phyloP scores from a whole-genome alignment of 2,797 vertebrate species.

The Dendrocincla fuliginosa region DNA sequence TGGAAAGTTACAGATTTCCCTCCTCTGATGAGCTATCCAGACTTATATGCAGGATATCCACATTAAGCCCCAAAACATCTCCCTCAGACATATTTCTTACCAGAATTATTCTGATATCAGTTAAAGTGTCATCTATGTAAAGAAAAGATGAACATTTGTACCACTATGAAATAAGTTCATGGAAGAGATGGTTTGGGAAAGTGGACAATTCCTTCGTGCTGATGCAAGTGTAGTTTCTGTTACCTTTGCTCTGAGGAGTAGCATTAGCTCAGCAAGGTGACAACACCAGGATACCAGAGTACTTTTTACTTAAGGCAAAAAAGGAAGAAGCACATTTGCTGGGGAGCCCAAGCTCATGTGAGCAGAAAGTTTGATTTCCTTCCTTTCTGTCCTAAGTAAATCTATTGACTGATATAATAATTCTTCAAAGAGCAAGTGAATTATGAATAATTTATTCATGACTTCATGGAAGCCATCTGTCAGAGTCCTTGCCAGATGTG shows the following conservation, averaged over 20 bases:
- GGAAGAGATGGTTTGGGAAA: not conserved
- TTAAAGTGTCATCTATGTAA: not conserved
- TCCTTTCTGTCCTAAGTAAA: not conserved
- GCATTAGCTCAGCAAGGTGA: not conserved
- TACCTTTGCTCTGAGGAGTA: not conserved
- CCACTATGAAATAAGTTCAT: not conserved
- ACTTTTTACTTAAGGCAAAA: not conserved
- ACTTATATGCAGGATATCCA: fast-evolving
- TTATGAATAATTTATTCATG: conserved; percentile 14
- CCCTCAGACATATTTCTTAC: not conserved
- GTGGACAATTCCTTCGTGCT: not conserved
- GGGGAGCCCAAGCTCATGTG: not conserved
- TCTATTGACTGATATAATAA: not conserved
- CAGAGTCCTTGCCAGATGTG: not conserved
- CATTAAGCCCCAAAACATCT: not conserved
- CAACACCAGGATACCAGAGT: not conserved
- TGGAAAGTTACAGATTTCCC: not conserved
- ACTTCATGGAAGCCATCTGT: conserved; percentile 14
- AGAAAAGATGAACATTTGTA: not conserved
- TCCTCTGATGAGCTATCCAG: not conserved
- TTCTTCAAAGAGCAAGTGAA: conserved; percentile 3
- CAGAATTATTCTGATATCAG: not conserved
- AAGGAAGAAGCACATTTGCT: not conserved
- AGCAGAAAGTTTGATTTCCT: not conserved
- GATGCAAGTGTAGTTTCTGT: not conserved